Conservation (phyloP, 1,140 invertebrate genomes). For the Maconellicoccus hirsutus region DNA sequence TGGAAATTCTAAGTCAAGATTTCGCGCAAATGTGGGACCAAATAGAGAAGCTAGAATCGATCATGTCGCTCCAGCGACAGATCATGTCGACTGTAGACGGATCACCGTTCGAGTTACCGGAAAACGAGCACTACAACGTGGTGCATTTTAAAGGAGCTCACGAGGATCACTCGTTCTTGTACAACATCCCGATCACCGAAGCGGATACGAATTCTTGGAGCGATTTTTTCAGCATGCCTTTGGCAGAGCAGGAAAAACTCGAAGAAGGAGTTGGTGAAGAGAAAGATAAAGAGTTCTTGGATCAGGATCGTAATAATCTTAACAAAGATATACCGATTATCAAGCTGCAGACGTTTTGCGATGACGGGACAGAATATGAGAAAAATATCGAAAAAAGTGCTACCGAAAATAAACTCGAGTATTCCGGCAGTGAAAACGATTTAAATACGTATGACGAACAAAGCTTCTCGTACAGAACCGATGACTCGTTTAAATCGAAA, state of each 20-base stretch:
- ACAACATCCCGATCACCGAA: slow-evolving; percentile 4
- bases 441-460: not conserved
- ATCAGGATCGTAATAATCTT: not conserved
- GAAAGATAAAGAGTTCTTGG: not conserved
- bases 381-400: slow-evolving; percentile 2
- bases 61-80: slow-evolving; percentile 39
- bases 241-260: not conserved
- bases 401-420: not conserved
- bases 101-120: not conserved
- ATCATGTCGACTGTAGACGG: not conserved
- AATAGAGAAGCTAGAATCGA: slow-evolving; percentile 77
- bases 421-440: not conserved
- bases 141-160: not conserved
- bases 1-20: slow-evolving; percentile 80
- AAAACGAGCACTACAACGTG: not conserved
- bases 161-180: not conserved
- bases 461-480: not conserved
- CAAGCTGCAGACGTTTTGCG: not conserved
- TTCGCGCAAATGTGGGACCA: slow-evolving; percentile 90
- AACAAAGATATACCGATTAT: slow-evolving; percentile 12
- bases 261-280: not conserved
- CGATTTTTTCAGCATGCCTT: not conserved
- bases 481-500: not conserved
- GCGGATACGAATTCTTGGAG: not conserved
- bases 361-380: not conserved